These are phyloP conservation scores for Sinella curviseta DNA, from an alignment of 1,140 invertebrate genomes.

Conservation along the genomic window DNA sequence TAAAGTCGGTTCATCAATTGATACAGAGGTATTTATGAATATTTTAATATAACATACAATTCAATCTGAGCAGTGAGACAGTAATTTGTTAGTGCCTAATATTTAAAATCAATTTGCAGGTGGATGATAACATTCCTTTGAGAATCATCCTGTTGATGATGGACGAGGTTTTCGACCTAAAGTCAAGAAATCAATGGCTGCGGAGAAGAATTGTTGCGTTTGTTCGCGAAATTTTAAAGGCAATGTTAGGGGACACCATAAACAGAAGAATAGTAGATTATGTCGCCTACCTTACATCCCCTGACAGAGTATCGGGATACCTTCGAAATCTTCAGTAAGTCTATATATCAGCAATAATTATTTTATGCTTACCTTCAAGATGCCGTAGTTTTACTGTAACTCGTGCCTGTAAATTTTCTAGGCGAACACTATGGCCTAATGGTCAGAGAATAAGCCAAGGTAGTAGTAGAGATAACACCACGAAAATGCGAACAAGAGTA, in stretches of 20 bases:
- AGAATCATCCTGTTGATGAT: conserved; percentile 81
- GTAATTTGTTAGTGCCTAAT: not conserved
- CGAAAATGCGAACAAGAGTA: conserved; percentile 76
- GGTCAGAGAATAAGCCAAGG: conserved; percentile 65
- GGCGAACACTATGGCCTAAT: conserved; percentile 77
- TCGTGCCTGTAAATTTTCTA: no score
- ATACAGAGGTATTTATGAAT: conserved; percentile 60
- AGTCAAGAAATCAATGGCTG: conserved; percentile 84
- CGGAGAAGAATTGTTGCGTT: conserved; percentile 76
- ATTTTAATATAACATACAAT: not conserved
- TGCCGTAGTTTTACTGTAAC: no score
- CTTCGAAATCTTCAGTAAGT: conserved; percentile 80
- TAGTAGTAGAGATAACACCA: conserved; percentile 68
- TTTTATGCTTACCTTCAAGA: not conserved
- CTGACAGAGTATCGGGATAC: conserved; percentile 85
- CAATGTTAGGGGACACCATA: conserved; percentile 81
- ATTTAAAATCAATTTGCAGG: conserved; percentile 56
- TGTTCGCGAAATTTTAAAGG: conserved; percentile 73
- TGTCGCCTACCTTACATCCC: conserved; percentile 84
- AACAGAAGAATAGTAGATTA: conserved; percentile 88
- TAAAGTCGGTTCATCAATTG: conserved; percentile 65
- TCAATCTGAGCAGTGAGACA: no score
- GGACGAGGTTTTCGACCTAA: conserved; percentile 89
- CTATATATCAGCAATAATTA: conserved; percentile 25
- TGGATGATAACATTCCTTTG: conserved; percentile 81